phyloP scores from a whole-genome alignment of 2,113 vertebrate genomes.

The Macquaria ambigua region DNA sequence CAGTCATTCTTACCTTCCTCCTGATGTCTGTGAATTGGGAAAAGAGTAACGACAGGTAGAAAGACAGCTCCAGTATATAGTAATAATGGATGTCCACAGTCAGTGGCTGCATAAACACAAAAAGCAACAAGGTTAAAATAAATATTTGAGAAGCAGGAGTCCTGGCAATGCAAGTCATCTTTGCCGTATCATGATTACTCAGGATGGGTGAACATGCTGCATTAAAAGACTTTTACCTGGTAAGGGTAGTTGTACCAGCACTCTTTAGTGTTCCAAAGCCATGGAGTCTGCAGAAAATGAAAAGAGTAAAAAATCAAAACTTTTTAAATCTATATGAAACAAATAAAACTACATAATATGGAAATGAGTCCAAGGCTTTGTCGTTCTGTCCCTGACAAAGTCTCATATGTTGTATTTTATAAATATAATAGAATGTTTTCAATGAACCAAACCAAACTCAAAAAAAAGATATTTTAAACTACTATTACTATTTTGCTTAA shows the following conservation, averaged over 20 bases:
- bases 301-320: slow-evolving; percentile 4
- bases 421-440: neutral
- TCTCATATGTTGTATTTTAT: neutral
- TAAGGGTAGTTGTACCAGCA: slow-evolving; percentile 98
- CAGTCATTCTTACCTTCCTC: slow-evolving; percentile 92
- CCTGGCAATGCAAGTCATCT: neutral
- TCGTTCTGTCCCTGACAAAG: neutral
- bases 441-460: neutral
- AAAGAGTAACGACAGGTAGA: slow-evolving; percentile 97
- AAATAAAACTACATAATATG: neutral
- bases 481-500: too few relatives aligned
- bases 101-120: slow-evolving; percentile 89
- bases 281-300: slow-evolving; percentile 87
- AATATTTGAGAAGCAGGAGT: neutral
- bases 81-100: slow-evolving; percentile 96
- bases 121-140: slow-evolving; percentile 40
- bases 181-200: neutral
- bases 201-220: neutral
- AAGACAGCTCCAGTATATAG: slow-evolving; percentile 95
- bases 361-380: neutral
- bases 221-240: slow-evolving; percentile 88
- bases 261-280: slow-evolving; percentile 96
- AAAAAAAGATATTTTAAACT: neutral
- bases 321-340: neutral
- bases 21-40: slow-evolving; percentile 98